A percentile compares a stretch with the other conserved stretches of the same genome.
phyloP scores from a whole-genome alignment of 2,888 invertebrate genomes.

The Trachelus troglodyta region DNA sequence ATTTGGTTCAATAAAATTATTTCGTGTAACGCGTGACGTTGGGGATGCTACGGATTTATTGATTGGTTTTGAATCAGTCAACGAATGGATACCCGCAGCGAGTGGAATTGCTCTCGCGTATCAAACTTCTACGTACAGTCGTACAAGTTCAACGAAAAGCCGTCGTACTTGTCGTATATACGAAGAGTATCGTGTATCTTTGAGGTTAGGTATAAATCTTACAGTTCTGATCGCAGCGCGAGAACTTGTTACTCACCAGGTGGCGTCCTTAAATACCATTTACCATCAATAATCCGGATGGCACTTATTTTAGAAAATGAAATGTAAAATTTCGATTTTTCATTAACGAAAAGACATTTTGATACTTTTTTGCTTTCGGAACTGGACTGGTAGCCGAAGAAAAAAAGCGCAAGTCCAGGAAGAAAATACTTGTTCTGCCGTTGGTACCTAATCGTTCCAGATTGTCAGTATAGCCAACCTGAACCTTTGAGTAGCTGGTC shows the following conservation, averaged over 20 bases:
- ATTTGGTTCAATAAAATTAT: neutral
- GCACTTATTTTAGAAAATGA: neutral
- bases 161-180: neutral
- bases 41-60: neutral
- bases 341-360: neutral
- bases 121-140: neutral
- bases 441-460: neutral
- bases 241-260: slow-evolving; percentile 5
- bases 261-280: neutral
- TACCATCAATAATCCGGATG: neutral
- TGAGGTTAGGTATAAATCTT: neutral
- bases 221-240: neutral
- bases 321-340: neutral
- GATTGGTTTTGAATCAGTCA: neutral
- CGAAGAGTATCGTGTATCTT: neutral
- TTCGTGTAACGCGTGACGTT: neutral
- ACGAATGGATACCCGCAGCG: neutral
- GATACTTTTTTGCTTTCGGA: too few relatives aligned
- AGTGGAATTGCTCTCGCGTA: neutral
- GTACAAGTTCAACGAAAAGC: neutral
- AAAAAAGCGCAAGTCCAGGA: neutral
- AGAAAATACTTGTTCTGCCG: neutral
- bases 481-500: neutral
- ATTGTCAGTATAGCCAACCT: neutral
- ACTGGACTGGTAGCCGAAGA: too few relatives aligned